Evolutionary conservation across 2,888 invertebrate species (phyloP).

Genomic region (Tetramorium bicarinatum): DNA sequence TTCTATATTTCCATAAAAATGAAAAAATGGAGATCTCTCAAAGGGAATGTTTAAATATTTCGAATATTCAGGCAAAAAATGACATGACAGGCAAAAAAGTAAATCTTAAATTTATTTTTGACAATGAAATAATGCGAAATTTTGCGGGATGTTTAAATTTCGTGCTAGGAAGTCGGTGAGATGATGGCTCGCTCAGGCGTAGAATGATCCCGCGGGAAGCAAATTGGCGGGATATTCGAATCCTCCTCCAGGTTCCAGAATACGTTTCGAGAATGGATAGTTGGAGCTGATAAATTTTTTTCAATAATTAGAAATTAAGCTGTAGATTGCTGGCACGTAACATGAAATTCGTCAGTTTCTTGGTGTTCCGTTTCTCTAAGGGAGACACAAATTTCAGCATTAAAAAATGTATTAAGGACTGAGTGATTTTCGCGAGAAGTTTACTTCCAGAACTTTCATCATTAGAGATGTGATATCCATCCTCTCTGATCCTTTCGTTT

Average conservation of each 20-base stretch:
- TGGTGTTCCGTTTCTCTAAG: background rate
- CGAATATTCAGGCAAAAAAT: background rate
- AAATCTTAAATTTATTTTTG: background rate
- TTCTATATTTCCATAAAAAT: background rate
- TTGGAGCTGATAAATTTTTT: background rate
- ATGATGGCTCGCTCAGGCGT: background rate
- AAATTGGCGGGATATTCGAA: slow-evolving; percentile 13
- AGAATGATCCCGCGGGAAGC: background rate
- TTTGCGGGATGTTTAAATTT: slow-evolving; percentile 13
- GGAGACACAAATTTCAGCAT: background rate
- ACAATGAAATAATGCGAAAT: background rate
- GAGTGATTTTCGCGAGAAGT: background rate
- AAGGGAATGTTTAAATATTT: background rate
- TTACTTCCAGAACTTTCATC: background rate
- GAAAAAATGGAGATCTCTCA: background rate
- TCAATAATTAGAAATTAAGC: background rate
- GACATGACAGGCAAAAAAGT: background rate
- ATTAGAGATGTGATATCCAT: background rate
- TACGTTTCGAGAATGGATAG: background rate
- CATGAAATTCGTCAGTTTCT: background rate
- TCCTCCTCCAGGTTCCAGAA: background rate
- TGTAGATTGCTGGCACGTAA: background rate
- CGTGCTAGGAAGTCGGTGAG: background rate
- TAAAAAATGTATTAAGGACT: background rate
- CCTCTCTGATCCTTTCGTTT: background rate